Conservation (phyloP, 2,113 vertebrate species). For the Mormoops blainvillei region DNA sequence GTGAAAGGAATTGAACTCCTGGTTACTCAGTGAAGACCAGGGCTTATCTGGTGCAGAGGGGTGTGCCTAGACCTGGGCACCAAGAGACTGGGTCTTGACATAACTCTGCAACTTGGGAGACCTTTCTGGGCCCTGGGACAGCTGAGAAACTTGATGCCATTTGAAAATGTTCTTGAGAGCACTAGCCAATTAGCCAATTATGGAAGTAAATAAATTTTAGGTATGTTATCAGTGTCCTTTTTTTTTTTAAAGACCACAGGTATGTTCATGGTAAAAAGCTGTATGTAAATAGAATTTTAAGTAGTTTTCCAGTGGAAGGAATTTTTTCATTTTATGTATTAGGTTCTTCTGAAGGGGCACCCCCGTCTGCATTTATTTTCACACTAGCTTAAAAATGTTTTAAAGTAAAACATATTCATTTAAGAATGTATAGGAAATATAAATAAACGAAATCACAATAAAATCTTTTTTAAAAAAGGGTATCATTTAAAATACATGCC, state of each 20-base stretch:
- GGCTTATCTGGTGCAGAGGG: background rate
- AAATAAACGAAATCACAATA: background rate
- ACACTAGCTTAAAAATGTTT: background rate
- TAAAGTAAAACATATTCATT: background rate
- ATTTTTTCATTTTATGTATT: background rate
- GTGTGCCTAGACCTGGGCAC: background rate
- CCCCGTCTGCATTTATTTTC: background rate
- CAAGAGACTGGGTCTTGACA: background rate
- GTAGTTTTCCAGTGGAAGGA: background rate
- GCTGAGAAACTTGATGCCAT: background rate
- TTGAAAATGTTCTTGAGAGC: conserved; percentile 5
- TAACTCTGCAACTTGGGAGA: background rate
- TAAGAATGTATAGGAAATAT: background rate
- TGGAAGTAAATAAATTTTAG: background rate
- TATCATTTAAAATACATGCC: background rate
- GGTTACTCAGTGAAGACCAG: background rate
- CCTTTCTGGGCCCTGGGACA: background rate
- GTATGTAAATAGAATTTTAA: background rate
- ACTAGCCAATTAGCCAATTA: background rate
- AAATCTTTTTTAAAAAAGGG: background rate
- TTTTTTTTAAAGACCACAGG: background rate
- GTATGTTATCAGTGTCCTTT: background rate
- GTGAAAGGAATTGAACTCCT: background rate
- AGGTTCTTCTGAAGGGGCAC: background rate
- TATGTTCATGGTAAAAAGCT: background rate